Conservation (phyloP, 2,797 vertebrate genomes). For the Sparidentex hasta region DNA sequence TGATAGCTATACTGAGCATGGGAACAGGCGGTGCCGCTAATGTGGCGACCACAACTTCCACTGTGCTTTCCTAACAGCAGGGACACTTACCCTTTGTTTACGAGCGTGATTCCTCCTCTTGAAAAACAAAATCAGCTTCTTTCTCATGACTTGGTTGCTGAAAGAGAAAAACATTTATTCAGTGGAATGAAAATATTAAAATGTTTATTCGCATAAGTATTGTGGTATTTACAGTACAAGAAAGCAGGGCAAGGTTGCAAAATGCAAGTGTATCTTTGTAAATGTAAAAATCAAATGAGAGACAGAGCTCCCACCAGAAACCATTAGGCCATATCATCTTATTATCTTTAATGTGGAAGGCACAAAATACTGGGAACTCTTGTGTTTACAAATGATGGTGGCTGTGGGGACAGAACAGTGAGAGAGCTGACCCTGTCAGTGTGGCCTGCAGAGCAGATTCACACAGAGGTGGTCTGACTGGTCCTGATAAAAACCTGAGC, state of each 20-base stretch:
- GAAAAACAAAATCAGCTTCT: conserved; percentile 99
- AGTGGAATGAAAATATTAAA: background rate
- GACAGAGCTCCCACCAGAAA: background rate
- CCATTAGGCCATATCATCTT: conserved; percentile 23
- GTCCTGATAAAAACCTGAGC: conserved; percentile 59
- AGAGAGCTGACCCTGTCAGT: conserved; percentile 54
- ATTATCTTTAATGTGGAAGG: conserved; percentile 29
- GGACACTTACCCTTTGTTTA: conserved; percentile 94
- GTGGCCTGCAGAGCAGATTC: conserved; percentile 46
- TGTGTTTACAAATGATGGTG: conserved; percentile 58
- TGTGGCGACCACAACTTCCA: conserved; percentile 30
- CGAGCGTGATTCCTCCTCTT: conserved; percentile 99
- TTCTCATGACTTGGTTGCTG: conserved; percentile 99
- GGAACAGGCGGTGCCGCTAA: conserved; percentile 3
- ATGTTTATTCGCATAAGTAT: background rate
- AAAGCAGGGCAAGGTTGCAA: background rate
- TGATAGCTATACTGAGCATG: background rate
- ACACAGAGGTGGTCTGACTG: conserved; percentile 51
- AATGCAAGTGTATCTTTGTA: background rate
- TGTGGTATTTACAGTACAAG: background rate
- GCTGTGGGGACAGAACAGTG: conserved; percentile 28
- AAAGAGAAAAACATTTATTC: conserved; percentile 67
- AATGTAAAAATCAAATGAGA: background rate
- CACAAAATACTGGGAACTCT: conserved; percentile 58
- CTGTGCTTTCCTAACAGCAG: conserved; percentile 9